Percentiles rank a stretch among this genome's conserved stretches.
Evolutionary conservation across 1,140 invertebrate genomes (phyloP).

Genomic region (Trichogramma pretiosum): DNA sequence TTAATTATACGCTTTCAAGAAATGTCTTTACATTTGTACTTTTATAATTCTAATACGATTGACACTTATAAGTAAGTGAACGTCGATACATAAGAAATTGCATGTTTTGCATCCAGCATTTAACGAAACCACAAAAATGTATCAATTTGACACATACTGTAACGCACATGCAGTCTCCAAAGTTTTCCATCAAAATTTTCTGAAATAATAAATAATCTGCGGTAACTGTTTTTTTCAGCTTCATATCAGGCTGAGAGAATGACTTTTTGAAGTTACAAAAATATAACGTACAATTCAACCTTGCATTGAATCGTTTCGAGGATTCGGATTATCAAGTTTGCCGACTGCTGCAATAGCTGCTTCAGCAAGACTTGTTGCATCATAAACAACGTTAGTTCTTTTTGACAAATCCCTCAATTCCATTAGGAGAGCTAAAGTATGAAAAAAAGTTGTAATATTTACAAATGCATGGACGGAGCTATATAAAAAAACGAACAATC

Average conservation of each 20-base stretch:
- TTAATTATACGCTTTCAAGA: too few relatives aligned
- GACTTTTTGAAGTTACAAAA: slow-evolving; percentile 1
- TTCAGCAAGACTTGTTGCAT: slow-evolving; percentile 77
- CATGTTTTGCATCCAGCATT: not conserved
- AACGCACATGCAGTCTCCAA: slow-evolving; percentile 2
- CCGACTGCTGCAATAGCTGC: slow-evolving; percentile 67
- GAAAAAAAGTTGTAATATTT: too few relatives aligned
- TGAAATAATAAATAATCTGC: slow-evolving; percentile 11
- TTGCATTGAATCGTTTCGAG: slow-evolving; percentile 33
- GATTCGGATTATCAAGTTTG: slow-evolving; percentile 32
- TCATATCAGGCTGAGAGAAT: slow-evolving; percentile 6
- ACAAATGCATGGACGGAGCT: slow-evolving; percentile 7
- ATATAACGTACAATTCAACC: slow-evolving; percentile 22
- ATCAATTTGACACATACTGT: not conserved
- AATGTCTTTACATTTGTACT: too few relatives aligned
- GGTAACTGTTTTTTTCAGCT: slow-evolving; percentile 12
- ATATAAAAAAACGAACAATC: slow-evolving; percentile 11
- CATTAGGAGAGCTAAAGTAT: slow-evolving; percentile 76
- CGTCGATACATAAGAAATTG: slow-evolving; percentile 4
- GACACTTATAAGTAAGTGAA: too few relatives aligned
- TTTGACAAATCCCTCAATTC: slow-evolving; percentile 84
- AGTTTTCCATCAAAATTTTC: slow-evolving; percentile 10
- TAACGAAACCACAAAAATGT: slow-evolving; percentile 2
- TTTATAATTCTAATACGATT: too few relatives aligned
- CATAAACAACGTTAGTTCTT: slow-evolving; percentile 83